A percentile compares a stretch with the other conserved stretches of the same genome.
Conservation (phyloP, 2,888 invertebrate genomes). For the Allygus modestus region DNA sequence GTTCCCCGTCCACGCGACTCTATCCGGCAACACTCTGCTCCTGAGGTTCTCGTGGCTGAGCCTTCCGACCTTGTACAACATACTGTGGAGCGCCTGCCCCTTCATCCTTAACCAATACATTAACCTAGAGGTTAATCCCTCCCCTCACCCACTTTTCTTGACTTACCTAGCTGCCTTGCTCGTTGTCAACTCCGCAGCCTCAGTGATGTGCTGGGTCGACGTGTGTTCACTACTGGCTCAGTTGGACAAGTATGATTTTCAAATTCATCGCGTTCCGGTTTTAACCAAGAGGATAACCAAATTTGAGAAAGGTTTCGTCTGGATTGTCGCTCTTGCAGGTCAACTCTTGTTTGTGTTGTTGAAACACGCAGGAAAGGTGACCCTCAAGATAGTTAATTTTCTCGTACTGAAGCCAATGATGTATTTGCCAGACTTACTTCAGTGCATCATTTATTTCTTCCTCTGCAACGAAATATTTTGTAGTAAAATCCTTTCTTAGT, state of each 20-base stretch:
- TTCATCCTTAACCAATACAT: neutral
- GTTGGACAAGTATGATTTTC: neutral
- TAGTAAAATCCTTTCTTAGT: too few species aligned
- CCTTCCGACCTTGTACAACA: neutral
- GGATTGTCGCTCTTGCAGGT: neutral
- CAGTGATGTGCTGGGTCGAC: neutral
- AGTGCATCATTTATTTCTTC: constrained; percentile 29
- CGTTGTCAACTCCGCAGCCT: neutral
- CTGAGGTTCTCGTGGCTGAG: neutral
- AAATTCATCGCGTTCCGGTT: neutral
- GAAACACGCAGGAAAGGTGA: neutral
- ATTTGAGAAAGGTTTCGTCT: constrained; percentile 9
- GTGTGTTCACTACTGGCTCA: neutral
- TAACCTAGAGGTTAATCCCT: neutral
- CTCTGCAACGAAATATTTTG: constrained; percentile 32
- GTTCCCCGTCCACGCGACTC: neutral
- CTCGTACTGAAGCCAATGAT: too few species aligned
- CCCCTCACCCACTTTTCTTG: neutral
- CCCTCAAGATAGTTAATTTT: too few species aligned
- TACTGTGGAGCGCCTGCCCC: neutral
- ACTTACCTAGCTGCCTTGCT: neutral
- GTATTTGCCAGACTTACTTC: neutral
- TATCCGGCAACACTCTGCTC: neutral
- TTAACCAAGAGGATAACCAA: neutral
- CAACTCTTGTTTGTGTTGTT: neutral